Conservation (phyloP, 2,888 invertebrate species). For the Apamea anceps region DNA sequence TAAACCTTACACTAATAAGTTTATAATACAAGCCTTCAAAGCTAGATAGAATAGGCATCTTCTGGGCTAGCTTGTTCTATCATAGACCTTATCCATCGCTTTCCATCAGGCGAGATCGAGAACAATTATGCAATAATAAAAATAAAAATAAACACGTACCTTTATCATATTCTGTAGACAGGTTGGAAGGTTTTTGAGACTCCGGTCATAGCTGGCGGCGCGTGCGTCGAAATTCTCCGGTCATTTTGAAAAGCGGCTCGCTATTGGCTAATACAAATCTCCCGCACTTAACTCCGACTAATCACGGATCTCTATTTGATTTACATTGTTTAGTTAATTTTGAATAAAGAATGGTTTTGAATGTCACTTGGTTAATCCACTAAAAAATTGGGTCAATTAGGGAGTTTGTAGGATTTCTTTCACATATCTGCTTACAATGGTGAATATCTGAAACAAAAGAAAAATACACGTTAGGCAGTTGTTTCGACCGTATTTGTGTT, state of each 20-base stretch:
- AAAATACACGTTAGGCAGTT: slow-evolving; percentile 17
- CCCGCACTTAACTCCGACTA: slow-evolving; percentile 63
- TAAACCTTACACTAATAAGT: not conserved
- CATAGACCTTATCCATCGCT: not conserved
- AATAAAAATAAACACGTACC: slow-evolving; percentile 70
- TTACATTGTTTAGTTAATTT: slow-evolving; percentile 67
- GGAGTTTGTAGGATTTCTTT: slow-evolving; percentile 24
- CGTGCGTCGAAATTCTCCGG: slow-evolving; percentile 64
- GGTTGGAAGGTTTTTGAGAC: slow-evolving; percentile 68
- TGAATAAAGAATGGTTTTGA: slow-evolving; percentile 28
- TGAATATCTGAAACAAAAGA: slow-evolving; percentile 57
- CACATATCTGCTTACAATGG: slow-evolving; percentile 12
- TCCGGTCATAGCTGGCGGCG: slow-evolving; percentile 79
- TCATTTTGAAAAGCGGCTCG: slow-evolving; percentile 67
- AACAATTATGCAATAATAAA: not conserved
- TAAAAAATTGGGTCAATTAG: slow-evolving; percentile 7
- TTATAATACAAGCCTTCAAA: not conserved
- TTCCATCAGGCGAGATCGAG: not conserved
- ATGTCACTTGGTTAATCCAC: slow-evolving; percentile 38
- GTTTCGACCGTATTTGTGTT: not conserved
- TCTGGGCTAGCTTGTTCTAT: not conserved
- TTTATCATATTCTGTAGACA: slow-evolving; percentile 82
- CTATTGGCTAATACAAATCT: slow-evolving; percentile 65
- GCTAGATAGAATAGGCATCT: not conserved
- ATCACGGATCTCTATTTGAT: slow-evolving; percentile 61